Conservation (phyloP, 1,140 invertebrate genomes). For the Solen grandis region DNA sequence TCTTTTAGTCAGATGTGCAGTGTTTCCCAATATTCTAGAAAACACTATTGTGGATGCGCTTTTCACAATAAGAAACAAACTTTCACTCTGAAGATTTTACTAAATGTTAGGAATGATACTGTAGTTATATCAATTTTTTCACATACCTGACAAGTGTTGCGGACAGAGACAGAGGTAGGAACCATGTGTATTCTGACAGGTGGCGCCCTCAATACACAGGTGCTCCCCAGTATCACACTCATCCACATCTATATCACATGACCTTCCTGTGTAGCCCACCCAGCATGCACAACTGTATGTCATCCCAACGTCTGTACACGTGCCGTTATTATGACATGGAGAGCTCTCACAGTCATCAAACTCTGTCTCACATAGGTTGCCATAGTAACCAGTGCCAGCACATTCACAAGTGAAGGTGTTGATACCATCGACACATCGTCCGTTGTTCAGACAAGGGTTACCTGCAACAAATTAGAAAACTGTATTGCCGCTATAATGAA, state of each 20-base stretch:
- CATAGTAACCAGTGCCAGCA: constrained; percentile 87
- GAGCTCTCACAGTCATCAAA: constrained; percentile 90
- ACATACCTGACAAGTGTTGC: not conserved
- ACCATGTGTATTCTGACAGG: constrained; percentile 26
- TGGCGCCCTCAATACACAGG: constrained; percentile 4
- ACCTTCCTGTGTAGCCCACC: constrained; percentile 76
- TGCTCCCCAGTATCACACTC: constrained; percentile 69
- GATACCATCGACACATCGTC: constrained; percentile 46
- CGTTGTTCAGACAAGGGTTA: constrained; percentile 49
- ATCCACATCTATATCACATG: constrained; percentile 83
- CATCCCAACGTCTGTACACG: constrained; percentile 84
- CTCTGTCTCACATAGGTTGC: constrained; percentile 91
- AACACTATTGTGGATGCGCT: too few species aligned
- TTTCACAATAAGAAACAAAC: too few species aligned
- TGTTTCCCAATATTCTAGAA: too few species aligned
- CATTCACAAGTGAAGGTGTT: constrained; percentile 50
- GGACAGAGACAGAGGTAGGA: constrained; percentile 25
- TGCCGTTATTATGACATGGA: constrained; percentile 92
- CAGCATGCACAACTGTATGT: constrained; percentile 91
- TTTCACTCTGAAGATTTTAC: too few species aligned
- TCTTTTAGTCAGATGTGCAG: too few species aligned
- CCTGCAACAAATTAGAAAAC: constrained; percentile 20
- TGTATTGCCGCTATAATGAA: too few species aligned
- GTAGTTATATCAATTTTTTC: too few species aligned
- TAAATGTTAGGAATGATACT: too few species aligned